phyloP scores from a whole-genome alignment of 2,113 vertebrate species.

The Ellobius talpinus region DNA sequence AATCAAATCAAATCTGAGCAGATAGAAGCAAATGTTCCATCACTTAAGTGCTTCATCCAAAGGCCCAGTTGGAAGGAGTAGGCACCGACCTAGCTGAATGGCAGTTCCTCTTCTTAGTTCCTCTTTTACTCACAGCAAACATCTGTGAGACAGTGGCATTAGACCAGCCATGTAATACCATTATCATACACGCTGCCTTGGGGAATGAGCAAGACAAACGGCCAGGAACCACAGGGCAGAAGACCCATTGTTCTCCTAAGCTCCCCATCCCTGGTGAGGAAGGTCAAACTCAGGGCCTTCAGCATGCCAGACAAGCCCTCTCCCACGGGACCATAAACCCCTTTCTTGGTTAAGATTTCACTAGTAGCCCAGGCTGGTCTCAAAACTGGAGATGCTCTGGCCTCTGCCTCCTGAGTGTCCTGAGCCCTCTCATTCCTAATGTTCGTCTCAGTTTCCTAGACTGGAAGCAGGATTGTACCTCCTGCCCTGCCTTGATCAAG shows the following conservation, averaged over 20 bases:
- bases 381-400: not conserved
- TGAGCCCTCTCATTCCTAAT: constrained; percentile 16
- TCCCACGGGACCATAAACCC: not conserved
- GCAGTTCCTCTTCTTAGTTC: not conserved
- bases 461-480: not conserved
- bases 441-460: constrained; percentile 45
- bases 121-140: not conserved
- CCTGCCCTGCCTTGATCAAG: constrained; percentile 1
- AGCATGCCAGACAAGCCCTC: not conserved
- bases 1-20: not conserved
- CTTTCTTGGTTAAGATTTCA: not conserved
- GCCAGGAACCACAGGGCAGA: not conserved
- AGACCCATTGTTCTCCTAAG: constrained; percentile 15
- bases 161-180: not conserved
- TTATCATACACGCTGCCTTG: not conserved
- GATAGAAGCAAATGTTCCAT: not conserved
- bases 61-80: not conserved
- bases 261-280: not conserved
- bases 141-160: not conserved
- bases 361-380: not conserved
- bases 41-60: not conserved
- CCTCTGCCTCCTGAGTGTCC: not conserved
- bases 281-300: not conserved
- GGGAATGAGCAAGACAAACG: not conserved
- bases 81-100: not conserved